Evolutionary conservation across 2,797 vertebrate species (phyloP).

Genomic region (Lutjanus argentimaculatus): DNA sequence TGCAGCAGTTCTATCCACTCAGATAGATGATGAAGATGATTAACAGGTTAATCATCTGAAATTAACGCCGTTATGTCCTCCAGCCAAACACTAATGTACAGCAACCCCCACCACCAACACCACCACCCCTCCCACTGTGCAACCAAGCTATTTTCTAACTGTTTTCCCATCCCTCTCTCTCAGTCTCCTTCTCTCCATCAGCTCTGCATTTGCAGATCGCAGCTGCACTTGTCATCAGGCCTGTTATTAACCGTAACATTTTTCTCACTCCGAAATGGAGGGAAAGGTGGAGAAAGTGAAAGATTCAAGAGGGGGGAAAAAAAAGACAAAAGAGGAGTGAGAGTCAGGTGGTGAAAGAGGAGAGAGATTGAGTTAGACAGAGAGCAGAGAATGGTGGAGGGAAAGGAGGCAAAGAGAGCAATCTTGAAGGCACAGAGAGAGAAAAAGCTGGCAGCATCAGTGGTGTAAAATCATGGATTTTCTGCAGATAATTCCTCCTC

Average conservation of each 20-base stretch:
- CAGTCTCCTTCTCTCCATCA: conserved; percentile 45
- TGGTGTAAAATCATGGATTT: conserved; percentile 58
- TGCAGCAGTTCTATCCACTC: conserved; percentile 56
- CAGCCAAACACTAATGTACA: conserved; percentile 64
- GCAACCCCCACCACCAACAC: neutral
- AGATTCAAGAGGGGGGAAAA: conserved; percentile 24
- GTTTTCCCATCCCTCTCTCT: conserved; percentile 32
- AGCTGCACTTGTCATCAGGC: conserved; percentile 79
- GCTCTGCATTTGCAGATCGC: conserved; percentile 68
- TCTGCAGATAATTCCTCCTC: conserved; percentile 60
- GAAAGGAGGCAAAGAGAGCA: conserved; percentile 33
- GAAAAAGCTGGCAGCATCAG: conserved; percentile 45
- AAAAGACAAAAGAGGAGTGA: conserved; percentile 33
- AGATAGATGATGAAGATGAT: too few relatives aligned
- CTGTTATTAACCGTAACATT: conserved; percentile 74
- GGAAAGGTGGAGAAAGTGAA: conserved; percentile 39
- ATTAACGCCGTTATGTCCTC: conserved; percentile 75
- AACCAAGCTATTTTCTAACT: conserved; percentile 51
- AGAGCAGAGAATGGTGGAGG: conserved; percentile 39
- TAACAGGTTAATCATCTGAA: conserved; percentile 84
- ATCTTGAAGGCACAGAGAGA: conserved; percentile 8
- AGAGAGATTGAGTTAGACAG: conserved; percentile 45
- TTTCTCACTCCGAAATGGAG: conserved; percentile 51
- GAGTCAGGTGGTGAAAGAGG: conserved; percentile 57
- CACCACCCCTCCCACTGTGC: conserved; percentile 29